Evolutionary conservation across 1,140 invertebrate genomes (phyloP).

Genomic region (Psix sp.): DNA sequence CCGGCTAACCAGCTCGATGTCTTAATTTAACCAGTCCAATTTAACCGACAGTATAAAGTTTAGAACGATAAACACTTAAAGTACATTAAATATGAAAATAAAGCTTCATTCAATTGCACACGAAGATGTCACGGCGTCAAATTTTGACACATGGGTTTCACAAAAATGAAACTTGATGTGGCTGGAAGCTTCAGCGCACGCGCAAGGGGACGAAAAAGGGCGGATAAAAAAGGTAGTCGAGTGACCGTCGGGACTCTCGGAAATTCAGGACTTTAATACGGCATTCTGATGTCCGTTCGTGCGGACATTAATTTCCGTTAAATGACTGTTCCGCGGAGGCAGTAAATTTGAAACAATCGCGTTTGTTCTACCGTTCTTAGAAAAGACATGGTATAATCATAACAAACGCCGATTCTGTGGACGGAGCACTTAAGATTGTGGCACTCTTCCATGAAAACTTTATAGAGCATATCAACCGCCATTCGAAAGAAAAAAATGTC

Average conservation of each 20-base stretch:
- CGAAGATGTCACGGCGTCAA: too few relatives aligned
- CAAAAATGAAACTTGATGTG: too few relatives aligned
- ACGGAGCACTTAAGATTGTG: constrained; percentile 50
- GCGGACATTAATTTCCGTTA: constrained; percentile 55
- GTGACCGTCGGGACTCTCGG: constrained; percentile 8
- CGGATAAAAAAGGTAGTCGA: constrained; percentile 6
- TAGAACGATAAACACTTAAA: too few relatives aligned
- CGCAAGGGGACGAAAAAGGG: too few relatives aligned
- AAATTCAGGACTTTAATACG: constrained; percentile 43
- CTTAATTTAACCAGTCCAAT: too few relatives aligned
- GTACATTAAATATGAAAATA: too few relatives aligned
- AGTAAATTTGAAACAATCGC: constrained; percentile 59
- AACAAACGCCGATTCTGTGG: constrained; percentile 45
- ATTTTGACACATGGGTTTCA: too few relatives aligned
- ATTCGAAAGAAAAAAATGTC: constrained; percentile 38
- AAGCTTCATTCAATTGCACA: too few relatives aligned
- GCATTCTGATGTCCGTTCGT: constrained; percentile 43
- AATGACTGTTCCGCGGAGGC: constrained; percentile 51
- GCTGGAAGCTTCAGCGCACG: too few relatives aligned
- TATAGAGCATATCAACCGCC: constrained; percentile 55
- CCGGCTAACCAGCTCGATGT: too few relatives aligned
- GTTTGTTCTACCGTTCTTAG: constrained; percentile 54
- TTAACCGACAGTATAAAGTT: too few relatives aligned
- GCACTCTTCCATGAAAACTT: constrained; percentile 53
- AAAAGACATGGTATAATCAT: constrained; percentile 55